Percentiles rank a stretch among this genome's conserved stretches.
These are phyloP conservation scores for Psettodes erumei DNA, from an alignment of 2,113 vertebrate species.

Conservation along the genomic window DNA sequence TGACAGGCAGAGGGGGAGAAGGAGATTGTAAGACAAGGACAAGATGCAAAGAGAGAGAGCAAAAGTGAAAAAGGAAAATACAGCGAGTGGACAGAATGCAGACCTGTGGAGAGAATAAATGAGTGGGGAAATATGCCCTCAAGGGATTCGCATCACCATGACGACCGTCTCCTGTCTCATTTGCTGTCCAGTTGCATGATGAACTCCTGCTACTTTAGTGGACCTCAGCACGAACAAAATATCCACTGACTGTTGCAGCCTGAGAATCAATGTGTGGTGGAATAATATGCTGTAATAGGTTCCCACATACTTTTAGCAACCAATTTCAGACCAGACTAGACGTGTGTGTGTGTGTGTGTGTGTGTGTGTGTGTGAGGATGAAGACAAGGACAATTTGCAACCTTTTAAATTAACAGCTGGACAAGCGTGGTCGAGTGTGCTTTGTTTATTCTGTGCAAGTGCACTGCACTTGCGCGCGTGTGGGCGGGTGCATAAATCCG, in stretches of 20 bases:
- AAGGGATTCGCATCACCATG: conserved; percentile 73
- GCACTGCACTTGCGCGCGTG: not conserved
- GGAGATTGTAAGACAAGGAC: conserved; percentile 24
- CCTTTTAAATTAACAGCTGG: conserved; percentile 27
- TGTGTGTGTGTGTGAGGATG: not conserved
- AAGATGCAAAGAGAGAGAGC: conserved; percentile 14
- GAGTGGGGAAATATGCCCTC: conserved; percentile 51
- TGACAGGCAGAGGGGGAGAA: conserved; percentile 37
- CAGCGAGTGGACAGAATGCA: conserved; percentile 54
- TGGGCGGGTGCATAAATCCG: conserved; percentile 35
- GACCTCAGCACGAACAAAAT: conserved; percentile 33
- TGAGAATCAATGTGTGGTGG: conserved; percentile 2
- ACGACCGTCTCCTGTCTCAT: conserved; percentile 71
- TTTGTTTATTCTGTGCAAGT: conserved; percentile 44
- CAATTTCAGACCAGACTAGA: not conserved
- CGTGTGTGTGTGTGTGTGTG: too few relatives aligned
- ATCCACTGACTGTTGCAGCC: not conserved
- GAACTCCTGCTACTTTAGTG: conserved; percentile 56
- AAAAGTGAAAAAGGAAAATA: conserved; percentile 36
- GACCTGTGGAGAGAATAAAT: conserved; percentile 65
- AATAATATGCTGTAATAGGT: conserved; percentile 9
- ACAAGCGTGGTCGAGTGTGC: not conserved
- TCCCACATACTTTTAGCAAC: conserved; percentile 5
- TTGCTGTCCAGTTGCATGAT: conserved; percentile 65
- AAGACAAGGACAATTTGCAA: conserved; percentile 4